Evolutionary conservation across 2,113 vertebrate genomes (phyloP).

Genomic region (Centropus bengalensis): DNA sequence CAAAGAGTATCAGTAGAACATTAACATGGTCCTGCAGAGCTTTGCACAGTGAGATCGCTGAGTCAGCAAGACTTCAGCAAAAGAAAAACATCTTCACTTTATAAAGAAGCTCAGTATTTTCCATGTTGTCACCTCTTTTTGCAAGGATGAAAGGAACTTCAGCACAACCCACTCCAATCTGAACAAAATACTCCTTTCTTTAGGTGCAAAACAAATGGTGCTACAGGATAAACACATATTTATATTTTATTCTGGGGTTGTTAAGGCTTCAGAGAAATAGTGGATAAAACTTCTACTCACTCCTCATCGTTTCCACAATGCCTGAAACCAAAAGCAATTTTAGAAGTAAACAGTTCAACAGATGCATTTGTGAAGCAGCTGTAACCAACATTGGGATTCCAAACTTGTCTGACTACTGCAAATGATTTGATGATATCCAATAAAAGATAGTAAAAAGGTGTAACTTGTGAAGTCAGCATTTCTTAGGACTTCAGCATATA

Average conservation of each 20-base stretch:
- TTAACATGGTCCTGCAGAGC: not conserved
- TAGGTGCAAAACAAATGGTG: not conserved
- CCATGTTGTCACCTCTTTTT: not conserved
- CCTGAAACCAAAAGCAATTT: not conserved
- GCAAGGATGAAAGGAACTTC: not conserved
- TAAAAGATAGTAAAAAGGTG: not conserved
- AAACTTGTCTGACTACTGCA: not conserved
- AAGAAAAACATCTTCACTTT: not conserved
- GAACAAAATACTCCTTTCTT: not conserved
- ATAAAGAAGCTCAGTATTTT: not conserved
- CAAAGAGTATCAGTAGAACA: not conserved
- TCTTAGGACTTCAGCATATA: not conserved
- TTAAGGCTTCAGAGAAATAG: not conserved
- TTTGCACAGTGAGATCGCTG: not conserved
- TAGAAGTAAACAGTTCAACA: not conserved
- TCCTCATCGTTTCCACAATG: not conserved
- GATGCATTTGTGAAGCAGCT: not conserved
- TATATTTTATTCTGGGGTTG: not conserved
- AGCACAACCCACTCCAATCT: fast-evolving
- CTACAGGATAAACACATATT: not conserved
- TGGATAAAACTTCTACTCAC: not conserved
- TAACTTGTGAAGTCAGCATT: not conserved
- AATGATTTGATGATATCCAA: not conserved
- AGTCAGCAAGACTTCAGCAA: not conserved
- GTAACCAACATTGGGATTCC: not conserved